Conservation (phyloP, 2,888 invertebrate species). For the Hyposoter dolosus region DNA sequence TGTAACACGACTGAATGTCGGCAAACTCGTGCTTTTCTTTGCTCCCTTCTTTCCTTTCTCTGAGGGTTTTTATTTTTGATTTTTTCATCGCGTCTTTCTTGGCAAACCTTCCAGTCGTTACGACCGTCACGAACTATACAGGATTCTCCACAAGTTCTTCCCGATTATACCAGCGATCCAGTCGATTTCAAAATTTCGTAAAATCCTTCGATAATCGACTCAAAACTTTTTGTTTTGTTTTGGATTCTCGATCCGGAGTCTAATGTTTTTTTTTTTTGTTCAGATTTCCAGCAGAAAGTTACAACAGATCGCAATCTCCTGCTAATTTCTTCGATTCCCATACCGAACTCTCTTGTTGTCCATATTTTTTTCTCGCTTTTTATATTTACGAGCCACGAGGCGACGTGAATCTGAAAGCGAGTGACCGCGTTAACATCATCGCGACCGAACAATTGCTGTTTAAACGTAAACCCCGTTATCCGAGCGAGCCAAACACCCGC, state of each 20-base stretch:
- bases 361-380: neutral
- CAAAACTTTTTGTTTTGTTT: neutral
- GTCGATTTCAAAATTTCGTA: neutral
- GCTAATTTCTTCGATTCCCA: neutral
- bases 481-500: conserved; percentile 15
- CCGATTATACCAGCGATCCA: neutral
- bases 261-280: neutral
- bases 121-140: neutral
- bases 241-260: neutral
- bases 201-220: neutral
- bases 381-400: conserved; percentile 30
- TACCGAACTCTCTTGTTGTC: conserved; percentile 3
- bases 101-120: conserved; percentile 26
- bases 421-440: conserved; percentile 46
- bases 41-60: neutral
- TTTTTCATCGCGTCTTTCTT: conserved; percentile 24
- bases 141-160: neutral
- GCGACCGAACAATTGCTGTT: conserved; percentile 42
- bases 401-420: conserved; percentile 24
- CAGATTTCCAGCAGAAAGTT: neutral
- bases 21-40: neutral
- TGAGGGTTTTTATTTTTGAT: neutral
- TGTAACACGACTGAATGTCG: neutral
- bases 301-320: neutral
- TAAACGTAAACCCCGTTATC: conserved; percentile 29